Base-by-base conservation (phyloP, 2,113 vertebrate species). In the Vulpes ferrilata region DNA sequence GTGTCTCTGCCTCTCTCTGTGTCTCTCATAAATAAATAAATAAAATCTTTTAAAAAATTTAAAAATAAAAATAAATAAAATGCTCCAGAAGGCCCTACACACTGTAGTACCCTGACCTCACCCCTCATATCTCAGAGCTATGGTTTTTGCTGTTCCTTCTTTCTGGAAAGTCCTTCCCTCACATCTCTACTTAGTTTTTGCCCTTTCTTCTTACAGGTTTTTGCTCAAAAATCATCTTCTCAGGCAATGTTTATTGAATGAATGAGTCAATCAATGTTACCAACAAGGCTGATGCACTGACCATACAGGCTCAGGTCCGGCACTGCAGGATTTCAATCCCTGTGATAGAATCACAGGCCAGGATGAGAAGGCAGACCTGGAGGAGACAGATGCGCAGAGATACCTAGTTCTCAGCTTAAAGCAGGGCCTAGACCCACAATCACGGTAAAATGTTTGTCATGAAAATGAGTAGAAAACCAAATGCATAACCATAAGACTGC, bases 201-300 rank as follows among this genome's bases (percentile, higher is more conserved):
- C 23, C 20, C 38, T 90, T 74, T 62, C 48, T 82, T 86, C 35
- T 12, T 76, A 9, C 23, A 95, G 38, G 30, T 71, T 71, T 96
- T 81, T 55, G 48, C 2, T 35, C 55, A 93, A 93, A 69, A 43
- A 53, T 89, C 96, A 90, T 79, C 53, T 82, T 82, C 67, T 86
- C 80, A 43, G 59, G 30, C 13, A 80, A 27, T 53, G 94, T 23
- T 83, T 83, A 65, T 27, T 43, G 35, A 79, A 65, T 73, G 81
- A 86, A 86, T 55, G 12, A 88, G 78, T 82, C 15, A 88, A 62
- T 57, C 48, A 95, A 23, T 48, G 69, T 17, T 73, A 35, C 43
- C 76, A 74, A 80, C 64, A 64, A 51, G 84, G 69, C 62, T 84
- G 62, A 88, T 8, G 0, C 32, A 17, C 35, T 84, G 76, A 48